Percentiles rank a stretch among this genome's conserved stretches.
Evolutionary conservation across 2,888 invertebrate genomes (phyloP).

Genomic region (Ceratothoa steindachneri): DNA sequence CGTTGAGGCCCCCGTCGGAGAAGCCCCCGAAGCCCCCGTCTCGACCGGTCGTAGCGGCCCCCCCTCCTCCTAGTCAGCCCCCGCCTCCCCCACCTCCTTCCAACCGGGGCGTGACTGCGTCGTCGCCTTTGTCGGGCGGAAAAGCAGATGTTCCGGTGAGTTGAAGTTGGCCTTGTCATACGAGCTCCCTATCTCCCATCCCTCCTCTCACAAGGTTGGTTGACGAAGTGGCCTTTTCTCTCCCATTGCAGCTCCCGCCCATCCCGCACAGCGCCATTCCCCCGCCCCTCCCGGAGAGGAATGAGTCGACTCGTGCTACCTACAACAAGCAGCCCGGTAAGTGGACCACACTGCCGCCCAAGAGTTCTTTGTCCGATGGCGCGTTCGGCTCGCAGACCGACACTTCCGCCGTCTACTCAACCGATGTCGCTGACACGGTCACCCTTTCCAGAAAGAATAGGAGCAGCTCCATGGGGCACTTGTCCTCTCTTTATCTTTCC

Average conservation of each 20-base stretch:
- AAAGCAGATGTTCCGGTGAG: constrained; percentile 1
- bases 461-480: too few species aligned
- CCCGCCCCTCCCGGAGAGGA: not conserved
- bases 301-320: not conserved
- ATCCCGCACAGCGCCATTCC: not conserved
- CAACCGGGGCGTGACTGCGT: not conserved
- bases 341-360: not conserved
- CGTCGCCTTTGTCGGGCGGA: not conserved
- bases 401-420: not conserved
- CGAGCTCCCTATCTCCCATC: too few species aligned
- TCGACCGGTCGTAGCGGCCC: not conserved
- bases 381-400: not conserved
- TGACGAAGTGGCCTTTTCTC: too few species aligned
- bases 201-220: too few species aligned
- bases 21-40: not conserved
- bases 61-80: constrained; percentile 11
- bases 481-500: too few species aligned
- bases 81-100: not conserved
- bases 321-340: constrained; percentile 1
- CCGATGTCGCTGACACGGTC: not conserved
- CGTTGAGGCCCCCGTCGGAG: not conserved
- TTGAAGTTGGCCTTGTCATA: too few species aligned
- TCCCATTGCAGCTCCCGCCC: not conserved
- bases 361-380: not conserved
- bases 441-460: too few species aligned